Evolutionary conservation across 2,113 vertebrate species (phyloP), one percentile per base, ranked within the genome.

Genomic region (Hucho hucho): DNA sequence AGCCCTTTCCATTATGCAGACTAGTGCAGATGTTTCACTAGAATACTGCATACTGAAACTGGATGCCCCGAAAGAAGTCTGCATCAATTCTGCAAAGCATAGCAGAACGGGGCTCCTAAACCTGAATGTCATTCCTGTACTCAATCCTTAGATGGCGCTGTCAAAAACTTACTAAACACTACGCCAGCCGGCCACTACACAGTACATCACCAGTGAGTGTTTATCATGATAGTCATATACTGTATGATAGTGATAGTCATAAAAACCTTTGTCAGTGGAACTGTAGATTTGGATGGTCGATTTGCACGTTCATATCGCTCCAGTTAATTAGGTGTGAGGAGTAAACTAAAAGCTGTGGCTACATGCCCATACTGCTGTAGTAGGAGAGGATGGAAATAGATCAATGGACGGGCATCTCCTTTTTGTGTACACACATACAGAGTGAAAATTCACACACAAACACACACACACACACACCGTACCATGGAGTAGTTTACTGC

Each of bases 311-410:
- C 87, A 87, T 88, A 87, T 88, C 85, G 84, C 80, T 76, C 84
- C 88, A 88, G 87, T 88, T 91, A 89, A 91, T 89, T 91, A 90
- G 82, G 65, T 75, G 75, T 76, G 83, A 79, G 81, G 69, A 79
- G 85, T 78, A 81, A 84, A 89, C 76, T 80, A 79, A 87, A 86
- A 84, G 81, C 83, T 79, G 67, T 72, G 79, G 82, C 78, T 81
- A 12, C 29, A 20, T 68, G 83, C 79, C 37, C 9, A 11, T 12
- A 12, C 9, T 43, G 9, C 9, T 12, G 9, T 22, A 81, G 80
- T 73, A 79, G 86, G 74, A 84, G 79, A 83, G 82, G 72, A 22
- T 79, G 82, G 75, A 73, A 84, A 78, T 47, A 78, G 75, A 53
- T 53, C 13, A 18, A 53, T 53, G 84, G 65, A 37, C 11, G 11